Base-by-base conservation (phyloP, 2,797 vertebrate genomes). In the Esox masquinongy region DNA sequence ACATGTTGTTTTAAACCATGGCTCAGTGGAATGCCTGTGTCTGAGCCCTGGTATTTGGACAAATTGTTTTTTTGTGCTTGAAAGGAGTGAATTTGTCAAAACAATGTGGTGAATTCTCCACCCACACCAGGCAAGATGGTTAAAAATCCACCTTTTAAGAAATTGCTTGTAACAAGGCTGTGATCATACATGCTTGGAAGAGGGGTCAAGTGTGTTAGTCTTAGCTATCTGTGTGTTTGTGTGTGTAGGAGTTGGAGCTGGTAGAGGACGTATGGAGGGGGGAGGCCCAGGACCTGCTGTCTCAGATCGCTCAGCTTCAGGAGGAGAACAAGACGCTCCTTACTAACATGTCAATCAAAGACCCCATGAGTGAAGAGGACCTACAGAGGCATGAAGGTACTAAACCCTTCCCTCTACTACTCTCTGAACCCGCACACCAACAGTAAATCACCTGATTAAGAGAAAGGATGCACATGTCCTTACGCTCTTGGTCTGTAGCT, bases 181-280 rank as follows among this genome's bases (percentile, higher is more conserved):
- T 31, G 51, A 16, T 6, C 34, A 36, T 16, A 1, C 56, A 34
- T 50, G 24, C 34, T 6, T 4, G 17, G 51, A 63, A 26, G 31
- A 39, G 74, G 53, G 29, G 8, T 63, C 31, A 61, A 66, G 31
- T 47, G 69, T 68, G 29, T 68, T 11, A 31, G 66, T 68, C 67
- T 59, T 39, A 43, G 24, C 14, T 70, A 11, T 7, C 19, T 47
- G 17, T 31, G 64, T 19, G 73, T 74, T 12, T 56, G 59, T 63
- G 29, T 50, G 79, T 73, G 1, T 82, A 99, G 98, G 98, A 99
- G 89, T 91, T 99, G 89, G 97, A 99, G 88, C 92, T 98, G 90
- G 97, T 98, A 81, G 98, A 99, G 90, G 98, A 99, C 49, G 98
- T 99, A 61, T 99, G 98, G 98, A 92, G 98, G 77, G 97, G 97